phyloP scores from a whole-genome alignment of 64 coral and sea anemone species.

The Trachythela sp. region DNA sequence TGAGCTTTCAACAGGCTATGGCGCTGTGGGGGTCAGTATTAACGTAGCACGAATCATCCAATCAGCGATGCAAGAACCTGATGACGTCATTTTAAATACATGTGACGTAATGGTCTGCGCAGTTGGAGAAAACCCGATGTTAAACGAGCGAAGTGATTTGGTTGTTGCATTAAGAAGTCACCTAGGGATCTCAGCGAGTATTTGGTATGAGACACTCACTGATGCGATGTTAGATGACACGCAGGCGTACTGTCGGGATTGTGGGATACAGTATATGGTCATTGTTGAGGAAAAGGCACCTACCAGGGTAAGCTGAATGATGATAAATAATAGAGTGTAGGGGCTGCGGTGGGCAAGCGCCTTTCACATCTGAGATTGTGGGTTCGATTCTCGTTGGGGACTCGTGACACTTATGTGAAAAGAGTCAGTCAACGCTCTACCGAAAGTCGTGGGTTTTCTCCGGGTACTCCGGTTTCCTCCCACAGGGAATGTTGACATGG shows the following conservation, averaged over 20 bases:
- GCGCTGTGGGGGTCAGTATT: conserved; percentile 78
- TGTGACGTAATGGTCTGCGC: conserved; percentile 84
- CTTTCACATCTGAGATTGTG: not conserved
- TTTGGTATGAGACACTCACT: conserved; percentile 62
- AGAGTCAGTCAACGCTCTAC: too few species aligned
- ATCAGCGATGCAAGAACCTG: conserved; percentile 54
- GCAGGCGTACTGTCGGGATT: not conserved
- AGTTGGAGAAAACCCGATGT: conserved; percentile 56
- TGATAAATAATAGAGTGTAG: not conserved
- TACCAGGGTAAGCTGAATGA: not conserved
- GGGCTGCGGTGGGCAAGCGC: not conserved
- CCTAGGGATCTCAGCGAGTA: conserved; percentile 56
- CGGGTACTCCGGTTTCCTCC: too few species aligned
- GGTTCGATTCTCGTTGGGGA: too few species aligned
- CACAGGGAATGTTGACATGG: too few species aligned
- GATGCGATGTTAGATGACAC: not conserved
- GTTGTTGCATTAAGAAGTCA: conserved; percentile 63
- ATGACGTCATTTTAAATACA: conserved; percentile 25
- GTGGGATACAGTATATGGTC: conserved; percentile 1
- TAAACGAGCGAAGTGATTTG: conserved; percentile 66
- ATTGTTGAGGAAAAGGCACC: conserved; percentile 22
- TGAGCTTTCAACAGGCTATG: conserved; percentile 43
- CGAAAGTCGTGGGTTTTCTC: too few species aligned
- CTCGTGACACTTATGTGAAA: too few species aligned
- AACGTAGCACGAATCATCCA: conserved; percentile 75